Conservation (phyloP, 2,113 vertebrate genomes). For the Megaceryle maxima region DNA sequence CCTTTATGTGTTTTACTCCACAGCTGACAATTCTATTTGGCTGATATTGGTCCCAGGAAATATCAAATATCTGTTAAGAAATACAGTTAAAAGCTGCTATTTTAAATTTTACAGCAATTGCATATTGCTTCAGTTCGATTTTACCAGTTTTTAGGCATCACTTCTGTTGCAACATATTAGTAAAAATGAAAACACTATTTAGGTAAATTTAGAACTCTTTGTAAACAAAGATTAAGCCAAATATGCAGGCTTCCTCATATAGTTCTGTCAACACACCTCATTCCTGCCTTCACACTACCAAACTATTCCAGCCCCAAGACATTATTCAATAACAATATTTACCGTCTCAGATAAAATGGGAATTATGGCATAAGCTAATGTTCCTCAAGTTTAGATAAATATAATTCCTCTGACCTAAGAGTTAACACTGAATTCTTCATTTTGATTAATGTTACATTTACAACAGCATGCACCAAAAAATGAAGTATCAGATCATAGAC, state of each 20-base stretch:
- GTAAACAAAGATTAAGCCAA: neutral
- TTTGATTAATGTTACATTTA: neutral
- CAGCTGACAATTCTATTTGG: conserved; percentile 91
- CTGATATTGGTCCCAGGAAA: conserved; percentile 93
- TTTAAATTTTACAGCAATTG: neutral
- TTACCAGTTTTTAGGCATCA: neutral
- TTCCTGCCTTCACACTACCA: neutral
- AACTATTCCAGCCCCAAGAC: neutral
- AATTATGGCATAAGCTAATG: neutral
- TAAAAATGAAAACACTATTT: neutral
- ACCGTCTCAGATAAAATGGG: neutral
- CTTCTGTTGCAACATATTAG: neutral
- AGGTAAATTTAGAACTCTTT: neutral
- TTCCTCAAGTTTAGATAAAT: neutral
- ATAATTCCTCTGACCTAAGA: neutral
- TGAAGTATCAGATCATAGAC: neutral
- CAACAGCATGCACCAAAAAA: neutral
- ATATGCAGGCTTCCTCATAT: neutral
- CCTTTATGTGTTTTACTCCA: conserved; percentile 99
- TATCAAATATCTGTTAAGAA: conserved; percentile 92
- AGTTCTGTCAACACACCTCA: neutral
- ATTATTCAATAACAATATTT: neutral
- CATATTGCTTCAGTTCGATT: neutral
- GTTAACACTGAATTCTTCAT: neutral
- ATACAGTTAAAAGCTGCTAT: conserved; percentile 12